These are phyloP conservation scores for Geotrupes spiniger DNA, from an alignment of 2,888 invertebrate genomes.

Conservation along the genomic window DNA sequence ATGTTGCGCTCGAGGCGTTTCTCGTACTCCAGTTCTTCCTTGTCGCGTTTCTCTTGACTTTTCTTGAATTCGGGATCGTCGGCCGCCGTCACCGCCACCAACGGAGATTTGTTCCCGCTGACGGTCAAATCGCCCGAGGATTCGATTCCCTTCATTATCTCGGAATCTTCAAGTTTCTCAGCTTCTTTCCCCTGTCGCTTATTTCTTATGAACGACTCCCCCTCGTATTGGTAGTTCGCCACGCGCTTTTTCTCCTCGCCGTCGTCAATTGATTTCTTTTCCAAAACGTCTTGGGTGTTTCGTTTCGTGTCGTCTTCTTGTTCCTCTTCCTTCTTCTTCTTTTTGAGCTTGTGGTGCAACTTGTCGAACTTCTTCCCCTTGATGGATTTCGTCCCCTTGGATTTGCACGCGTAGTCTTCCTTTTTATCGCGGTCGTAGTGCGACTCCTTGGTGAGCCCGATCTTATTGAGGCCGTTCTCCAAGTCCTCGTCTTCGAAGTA, in stretches of 20 bases:
- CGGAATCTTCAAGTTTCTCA: constrained; percentile 23
- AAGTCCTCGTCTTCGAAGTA: constrained; percentile 34
- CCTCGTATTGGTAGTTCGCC: constrained; percentile 31
- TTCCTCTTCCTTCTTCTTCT: constrained; percentile 18
- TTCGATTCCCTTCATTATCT: constrained; percentile 34
- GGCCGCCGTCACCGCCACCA: constrained; percentile 26
- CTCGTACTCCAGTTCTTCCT: constrained; percentile 33
- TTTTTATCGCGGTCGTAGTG: constrained; percentile 28
- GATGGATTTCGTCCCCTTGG: constrained; percentile 18
- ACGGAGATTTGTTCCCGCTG: constrained; percentile 36
- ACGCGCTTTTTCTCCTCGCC: constrained; percentile 15
- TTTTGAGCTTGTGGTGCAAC: constrained; percentile 15
- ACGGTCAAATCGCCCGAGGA: constrained; percentile 36
- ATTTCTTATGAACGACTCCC: constrained; percentile 27
- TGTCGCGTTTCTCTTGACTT: constrained; percentile 27
- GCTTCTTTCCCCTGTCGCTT: constrained; percentile 21
- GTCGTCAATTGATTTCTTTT: constrained; percentile 1
- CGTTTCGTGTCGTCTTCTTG: constrained; percentile 10
- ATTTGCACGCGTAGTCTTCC: constrained; percentile 22
- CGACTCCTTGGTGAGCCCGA: constrained; percentile 29
- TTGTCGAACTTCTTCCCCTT: constrained; percentile 13
- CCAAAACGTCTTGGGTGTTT: constrained; percentile 9
- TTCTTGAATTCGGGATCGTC: constrained; percentile 23
- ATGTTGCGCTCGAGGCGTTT: constrained; percentile 43
- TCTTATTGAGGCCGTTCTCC: constrained; percentile 32